These are phyloP conservation scores for Cyprinodon diabolis DNA, from an alignment of 2,797 vertebrate species.

Conservation along the genomic window DNA sequence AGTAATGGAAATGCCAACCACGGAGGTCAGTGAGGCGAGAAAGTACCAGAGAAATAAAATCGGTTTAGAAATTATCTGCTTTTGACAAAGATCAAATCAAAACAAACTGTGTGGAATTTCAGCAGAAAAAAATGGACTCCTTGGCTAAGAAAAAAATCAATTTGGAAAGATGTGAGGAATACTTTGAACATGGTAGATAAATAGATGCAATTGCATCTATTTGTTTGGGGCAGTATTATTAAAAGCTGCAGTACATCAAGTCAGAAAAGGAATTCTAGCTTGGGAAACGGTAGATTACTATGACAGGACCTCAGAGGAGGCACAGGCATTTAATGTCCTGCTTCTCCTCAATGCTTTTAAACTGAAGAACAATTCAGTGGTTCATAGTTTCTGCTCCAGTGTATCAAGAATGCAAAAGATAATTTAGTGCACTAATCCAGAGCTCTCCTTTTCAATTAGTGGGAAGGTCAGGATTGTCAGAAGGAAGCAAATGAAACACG, in stretches of 20 bases:
- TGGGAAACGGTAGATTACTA: conserved; percentile 51
- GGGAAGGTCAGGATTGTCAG: conserved; percentile 69
- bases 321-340: conserved; percentile 13
- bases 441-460: conserved; percentile 68
- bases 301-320: conserved; percentile 49
- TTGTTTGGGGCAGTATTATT: conserved; percentile 65
- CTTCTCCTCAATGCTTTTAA: conserved; percentile 4
- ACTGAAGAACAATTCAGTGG: neutral
- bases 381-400: conserved; percentile 27
- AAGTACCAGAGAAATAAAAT: conserved; percentile 52
- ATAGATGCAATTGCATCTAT: conserved; percentile 60
- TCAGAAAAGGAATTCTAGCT: conserved; percentile 56
- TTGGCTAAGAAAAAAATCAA: conserved; percentile 17
- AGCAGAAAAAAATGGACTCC: conserved; percentile 12
- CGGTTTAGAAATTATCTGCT: conserved; percentile 23
- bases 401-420: conserved; percentile 43
- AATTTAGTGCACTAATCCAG: conserved; percentile 57
- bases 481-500: conserved; percentile 61
- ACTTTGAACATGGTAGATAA: conserved; percentile 54
- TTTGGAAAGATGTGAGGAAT: conserved; percentile 42
- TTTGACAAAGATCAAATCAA: conserved; percentile 50
- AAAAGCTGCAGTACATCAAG: conserved; percentile 38
- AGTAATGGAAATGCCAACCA: conserved; percentile 63
- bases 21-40: conserved; percentile 41
- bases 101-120: conserved; percentile 30